phyloP scores from a whole-genome alignment of 2,113 vertebrate genomes.

The Callospermophilus lateralis region DNA sequence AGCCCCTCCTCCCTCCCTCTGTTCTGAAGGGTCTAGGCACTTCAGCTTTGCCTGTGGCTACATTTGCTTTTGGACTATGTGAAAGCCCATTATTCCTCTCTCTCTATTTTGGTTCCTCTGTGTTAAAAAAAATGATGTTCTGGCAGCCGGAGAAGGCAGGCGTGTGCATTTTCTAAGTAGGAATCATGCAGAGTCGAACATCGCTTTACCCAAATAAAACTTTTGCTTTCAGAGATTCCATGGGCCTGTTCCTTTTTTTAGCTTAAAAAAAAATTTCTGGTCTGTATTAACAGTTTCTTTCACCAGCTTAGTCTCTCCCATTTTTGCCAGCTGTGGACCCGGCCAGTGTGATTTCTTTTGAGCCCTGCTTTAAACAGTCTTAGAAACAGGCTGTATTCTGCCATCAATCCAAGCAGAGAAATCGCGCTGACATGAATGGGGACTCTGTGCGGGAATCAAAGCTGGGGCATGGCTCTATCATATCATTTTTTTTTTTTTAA shows the following conservation, averaged over 20 bases:
- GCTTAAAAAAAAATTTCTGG: slow-evolving; percentile 72
- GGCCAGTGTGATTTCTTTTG: slow-evolving; percentile 74
- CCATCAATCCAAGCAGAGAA: slow-evolving; percentile 76
- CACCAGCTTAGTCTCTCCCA: slow-evolving; percentile 60
- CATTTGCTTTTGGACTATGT: slow-evolving; percentile 43
- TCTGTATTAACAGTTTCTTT: slow-evolving; percentile 73
- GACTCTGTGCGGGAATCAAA: slow-evolving; percentile 66
- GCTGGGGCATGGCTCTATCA: slow-evolving; percentile 69
- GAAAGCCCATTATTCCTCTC: slow-evolving; percentile 61
- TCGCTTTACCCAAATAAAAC: slow-evolving; percentile 76
- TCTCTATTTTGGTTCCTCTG: slow-evolving; percentile 70
- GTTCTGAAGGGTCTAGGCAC: neutral
- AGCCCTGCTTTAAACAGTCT: slow-evolving; percentile 76
- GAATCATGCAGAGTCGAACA: slow-evolving; percentile 70
- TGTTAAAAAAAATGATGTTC: slow-evolving; percentile 67
- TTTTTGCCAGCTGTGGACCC: slow-evolving; percentile 69
- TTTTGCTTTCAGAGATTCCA: slow-evolving; percentile 72
- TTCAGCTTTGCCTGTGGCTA: neutral
- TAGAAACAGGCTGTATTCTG: slow-evolving; percentile 68
- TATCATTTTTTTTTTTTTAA: slow-evolving; percentile 39
- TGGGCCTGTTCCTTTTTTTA: slow-evolving; percentile 75
- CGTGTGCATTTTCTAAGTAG: slow-evolving; percentile 72
- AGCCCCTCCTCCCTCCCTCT: neutral
- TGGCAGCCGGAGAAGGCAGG: slow-evolving; percentile 65
- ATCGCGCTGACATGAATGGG: slow-evolving; percentile 66